phyloP scores from a whole-genome alignment of 2,888 invertebrate species.

The Theodoxus fluviatilis region DNA sequence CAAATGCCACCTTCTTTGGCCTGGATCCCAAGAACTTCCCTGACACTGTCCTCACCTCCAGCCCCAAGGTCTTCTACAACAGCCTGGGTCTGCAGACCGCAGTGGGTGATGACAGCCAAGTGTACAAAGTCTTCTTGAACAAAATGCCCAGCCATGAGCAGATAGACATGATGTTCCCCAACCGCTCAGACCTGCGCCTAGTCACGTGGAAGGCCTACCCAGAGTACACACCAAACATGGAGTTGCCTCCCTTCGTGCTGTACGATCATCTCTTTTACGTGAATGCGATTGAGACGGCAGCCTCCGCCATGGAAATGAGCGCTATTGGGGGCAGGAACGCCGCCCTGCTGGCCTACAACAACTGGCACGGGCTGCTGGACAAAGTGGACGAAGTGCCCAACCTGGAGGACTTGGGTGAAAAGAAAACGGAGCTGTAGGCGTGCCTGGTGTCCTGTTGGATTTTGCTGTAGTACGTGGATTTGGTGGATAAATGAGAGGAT shows the following conservation, averaged over 20 bases:
- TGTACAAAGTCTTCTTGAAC: slow-evolving; percentile 73
- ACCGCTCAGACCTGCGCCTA: slow-evolving; percentile 42
- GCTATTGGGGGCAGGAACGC: slow-evolving; percentile 72
- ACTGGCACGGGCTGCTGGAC: slow-evolving; percentile 53
- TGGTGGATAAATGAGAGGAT: too few relatives aligned
- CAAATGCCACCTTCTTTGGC: slow-evolving; percentile 68
- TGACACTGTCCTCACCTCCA: slow-evolving; percentile 67
- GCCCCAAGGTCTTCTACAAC: slow-evolving; percentile 67
- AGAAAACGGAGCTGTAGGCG: too few relatives aligned
- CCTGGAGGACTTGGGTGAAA: too few relatives aligned
- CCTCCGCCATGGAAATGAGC: slow-evolving; percentile 76
- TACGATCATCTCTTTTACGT: slow-evolving; percentile 70
- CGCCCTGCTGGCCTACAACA: slow-evolving; percentile 69
- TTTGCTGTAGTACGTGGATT: too few relatives aligned
- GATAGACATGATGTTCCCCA: slow-evolving; percentile 65
- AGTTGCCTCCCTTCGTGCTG: slow-evolving; percentile 68
- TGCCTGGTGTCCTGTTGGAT: too few relatives aligned
- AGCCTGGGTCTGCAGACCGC: slow-evolving; percentile 66
- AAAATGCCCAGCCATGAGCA: slow-evolving; percentile 63
- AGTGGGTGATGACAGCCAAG: slow-evolving; percentile 48
- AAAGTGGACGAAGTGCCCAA: slow-evolving; percentile 51
- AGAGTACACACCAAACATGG: slow-evolving; percentile 51
- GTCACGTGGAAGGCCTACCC: slow-evolving; percentile 60
- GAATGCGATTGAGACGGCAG: slow-evolving; percentile 74
- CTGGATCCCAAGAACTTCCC: slow-evolving; percentile 53